Percentiles rank a stretch among this genome's conserved stretches.
Conservation (phyloP, 1,140 invertebrate genomes). For the Ladona fulva region DNA sequence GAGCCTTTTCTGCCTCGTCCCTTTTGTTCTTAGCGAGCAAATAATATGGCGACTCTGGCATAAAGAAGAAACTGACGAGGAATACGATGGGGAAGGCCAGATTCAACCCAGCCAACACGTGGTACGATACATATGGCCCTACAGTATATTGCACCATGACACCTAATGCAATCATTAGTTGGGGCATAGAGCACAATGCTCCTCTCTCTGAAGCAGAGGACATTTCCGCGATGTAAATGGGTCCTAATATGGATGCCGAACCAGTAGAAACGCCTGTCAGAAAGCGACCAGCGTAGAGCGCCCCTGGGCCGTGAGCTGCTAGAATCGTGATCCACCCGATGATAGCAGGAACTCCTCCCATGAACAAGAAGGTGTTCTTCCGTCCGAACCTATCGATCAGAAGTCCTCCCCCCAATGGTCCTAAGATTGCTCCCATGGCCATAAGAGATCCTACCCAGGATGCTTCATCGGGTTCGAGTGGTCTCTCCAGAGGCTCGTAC, state of each 20-base stretch:
- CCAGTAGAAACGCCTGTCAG: slow-evolving; percentile 47
- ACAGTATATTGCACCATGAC: slow-evolving; percentile 59
- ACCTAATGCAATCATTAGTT: slow-evolving; percentile 64
- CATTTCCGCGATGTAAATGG: slow-evolving; percentile 75
- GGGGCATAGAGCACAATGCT: slow-evolving; percentile 65
- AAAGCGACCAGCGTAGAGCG: slow-evolving; percentile 43
- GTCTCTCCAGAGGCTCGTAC: not conserved
- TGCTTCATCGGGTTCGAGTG: slow-evolving; percentile 29
- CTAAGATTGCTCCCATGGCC: slow-evolving; percentile 65
- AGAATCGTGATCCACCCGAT: not conserved
- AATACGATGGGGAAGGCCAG: slow-evolving; percentile 23
- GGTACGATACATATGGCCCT: slow-evolving; percentile 31
- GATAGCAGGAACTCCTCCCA: not conserved
- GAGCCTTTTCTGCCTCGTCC: slow-evolving; percentile 30
- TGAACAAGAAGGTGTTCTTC: slow-evolving; percentile 53
- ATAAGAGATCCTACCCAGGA: slow-evolving; percentile 68
- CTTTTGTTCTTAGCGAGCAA: slow-evolving; percentile 29
- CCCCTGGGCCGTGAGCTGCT: not conserved
- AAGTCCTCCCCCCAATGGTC: slow-evolving; percentile 58
- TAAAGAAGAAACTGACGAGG: slow-evolving; percentile 28
- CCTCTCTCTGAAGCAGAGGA: slow-evolving; percentile 69
- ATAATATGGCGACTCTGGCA: slow-evolving; percentile 35
- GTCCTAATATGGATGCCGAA: slow-evolving; percentile 54
- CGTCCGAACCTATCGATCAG: slow-evolving; percentile 67
- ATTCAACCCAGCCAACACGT: not conserved